Conservation (phyloP, 2,113 vertebrate species). For the Felis chaus region DNA sequence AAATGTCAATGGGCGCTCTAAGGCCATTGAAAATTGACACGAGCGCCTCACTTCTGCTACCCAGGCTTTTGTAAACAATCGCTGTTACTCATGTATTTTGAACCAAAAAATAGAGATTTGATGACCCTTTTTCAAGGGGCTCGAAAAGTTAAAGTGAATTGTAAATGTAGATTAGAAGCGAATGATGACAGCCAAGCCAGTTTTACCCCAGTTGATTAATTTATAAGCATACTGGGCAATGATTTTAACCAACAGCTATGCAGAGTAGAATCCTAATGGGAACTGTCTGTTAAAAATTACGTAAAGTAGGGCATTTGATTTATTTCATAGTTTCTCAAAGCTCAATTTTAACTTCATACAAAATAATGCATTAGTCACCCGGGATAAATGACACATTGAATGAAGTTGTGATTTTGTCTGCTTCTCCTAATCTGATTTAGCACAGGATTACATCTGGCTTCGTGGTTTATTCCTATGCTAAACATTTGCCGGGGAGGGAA, state of each 20-base stretch:
- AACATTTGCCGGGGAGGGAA: constrained; percentile 67
- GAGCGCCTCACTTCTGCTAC: constrained; percentile 40
- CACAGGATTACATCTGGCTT: constrained; percentile 84
- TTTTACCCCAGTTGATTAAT: constrained; percentile 87
- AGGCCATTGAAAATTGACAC: constrained; percentile 64
- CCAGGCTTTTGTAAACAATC: constrained; percentile 72
- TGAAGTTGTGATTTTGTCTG: constrained; percentile 86
- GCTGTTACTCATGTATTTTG: constrained; percentile 40
- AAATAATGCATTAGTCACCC: constrained; percentile 89
- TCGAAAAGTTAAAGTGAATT: constrained; percentile 84
- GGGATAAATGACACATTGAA: constrained; percentile 85
- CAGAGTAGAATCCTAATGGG: constrained; percentile 85
- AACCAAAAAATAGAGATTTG: constrained; percentile 74
- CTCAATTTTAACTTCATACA: constrained; percentile 87
- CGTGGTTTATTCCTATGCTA: constrained; percentile 80
- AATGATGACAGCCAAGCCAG: constrained; percentile 82
- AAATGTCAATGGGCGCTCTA: constrained; percentile 66
- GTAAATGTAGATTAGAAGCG: constrained; percentile 84
- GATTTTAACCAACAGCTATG: constrained; percentile 88
- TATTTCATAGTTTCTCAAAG: constrained; percentile 86
- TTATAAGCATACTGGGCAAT: constrained; percentile 87
- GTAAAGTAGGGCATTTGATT: constrained; percentile 86
- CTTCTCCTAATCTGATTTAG: constrained; percentile 86
- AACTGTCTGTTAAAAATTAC: constrained; percentile 88
- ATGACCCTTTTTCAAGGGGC: constrained; percentile 80